phyloP scores from a whole-genome alignment of 2,113 vertebrate species.

The Ramphastos sulfuratus region DNA sequence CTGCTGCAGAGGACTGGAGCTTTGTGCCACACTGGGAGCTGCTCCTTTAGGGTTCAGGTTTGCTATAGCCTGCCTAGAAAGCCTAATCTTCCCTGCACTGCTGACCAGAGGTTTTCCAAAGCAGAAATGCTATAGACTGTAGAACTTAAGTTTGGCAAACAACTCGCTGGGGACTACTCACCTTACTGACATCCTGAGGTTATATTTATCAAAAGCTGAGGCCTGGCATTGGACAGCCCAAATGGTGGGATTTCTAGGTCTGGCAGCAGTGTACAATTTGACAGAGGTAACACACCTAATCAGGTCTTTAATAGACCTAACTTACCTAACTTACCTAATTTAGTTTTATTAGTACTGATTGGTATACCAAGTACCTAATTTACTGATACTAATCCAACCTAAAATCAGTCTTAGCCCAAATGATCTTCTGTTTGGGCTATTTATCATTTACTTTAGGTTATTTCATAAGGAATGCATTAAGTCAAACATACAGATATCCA shows the following conservation, averaged over 20 bases:
- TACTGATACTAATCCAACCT: neutral
- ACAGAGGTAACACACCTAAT: neutral
- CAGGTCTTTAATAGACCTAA: neutral
- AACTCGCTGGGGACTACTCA: neutral
- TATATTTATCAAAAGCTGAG: neutral
- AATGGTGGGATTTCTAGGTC: neutral
- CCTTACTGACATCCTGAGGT: neutral
- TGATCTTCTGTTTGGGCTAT: neutral
- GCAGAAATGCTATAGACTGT: neutral
- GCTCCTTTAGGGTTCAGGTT: neutral
- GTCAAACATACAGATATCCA: neutral
- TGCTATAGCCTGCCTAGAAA: neutral
- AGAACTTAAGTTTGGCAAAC: neutral
- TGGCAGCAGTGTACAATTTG: neutral
- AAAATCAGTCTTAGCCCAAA: neutral
- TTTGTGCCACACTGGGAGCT: neutral
- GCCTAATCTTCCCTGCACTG: neutral
- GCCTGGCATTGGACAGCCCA: neutral
- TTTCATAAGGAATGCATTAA: neutral
- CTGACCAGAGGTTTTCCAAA: neutral
- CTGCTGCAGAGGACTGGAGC: neutral
- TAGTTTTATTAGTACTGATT: neutral
- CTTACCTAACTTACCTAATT: neutral
- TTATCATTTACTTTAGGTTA: neutral
- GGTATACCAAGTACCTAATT: neutral